Conservation (phyloP, 64 coral and sea anemone genomes). For the Orbicella faveolata region DNA sequence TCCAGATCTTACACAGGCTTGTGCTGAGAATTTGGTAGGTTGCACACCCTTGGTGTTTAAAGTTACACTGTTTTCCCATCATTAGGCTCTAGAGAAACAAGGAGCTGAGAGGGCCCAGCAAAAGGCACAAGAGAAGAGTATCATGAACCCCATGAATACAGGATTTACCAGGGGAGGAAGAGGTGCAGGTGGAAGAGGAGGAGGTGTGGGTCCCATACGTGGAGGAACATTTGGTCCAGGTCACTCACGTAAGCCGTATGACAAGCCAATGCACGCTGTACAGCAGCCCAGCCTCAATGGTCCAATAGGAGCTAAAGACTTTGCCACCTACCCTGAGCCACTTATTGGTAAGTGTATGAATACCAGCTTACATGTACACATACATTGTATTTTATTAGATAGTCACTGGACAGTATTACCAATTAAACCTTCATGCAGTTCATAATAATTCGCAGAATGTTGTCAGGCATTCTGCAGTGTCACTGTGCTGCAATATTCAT, state of each 20-base stretch:
- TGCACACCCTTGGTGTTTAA: no score
- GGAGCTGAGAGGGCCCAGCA: constrained; percentile 73
- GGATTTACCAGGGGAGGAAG: constrained; percentile 20
- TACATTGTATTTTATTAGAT: not conserved
- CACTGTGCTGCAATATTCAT: no score
- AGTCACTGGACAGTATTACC: no score
- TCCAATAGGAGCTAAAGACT: constrained; percentile 67
- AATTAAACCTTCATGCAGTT: no score
- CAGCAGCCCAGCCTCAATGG: constrained; percentile 48
- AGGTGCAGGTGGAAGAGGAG: constrained; percentile 42
- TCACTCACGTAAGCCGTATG: constrained; percentile 76
- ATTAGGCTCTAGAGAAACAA: constrained; percentile 80
- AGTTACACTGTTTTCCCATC: not conserved
- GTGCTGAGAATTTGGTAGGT: no score
- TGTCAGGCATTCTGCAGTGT: no score
- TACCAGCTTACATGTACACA: no score
- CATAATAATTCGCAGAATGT: no score
- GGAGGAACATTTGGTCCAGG: constrained; percentile 30
- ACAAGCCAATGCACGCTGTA: constrained; percentile 75
- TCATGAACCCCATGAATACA: not conserved
- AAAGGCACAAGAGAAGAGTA: constrained; percentile 42
- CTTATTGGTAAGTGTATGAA: constrained; percentile 64
- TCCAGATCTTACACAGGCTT: no score
- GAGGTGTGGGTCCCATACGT: constrained; percentile 14
- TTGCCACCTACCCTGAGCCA: constrained; percentile 78